Evolutionary conservation across 2,888 invertebrate species (phyloP), one percentile per base, ranked within the genome.

Genomic region (Diarsia dahlii): DNA sequence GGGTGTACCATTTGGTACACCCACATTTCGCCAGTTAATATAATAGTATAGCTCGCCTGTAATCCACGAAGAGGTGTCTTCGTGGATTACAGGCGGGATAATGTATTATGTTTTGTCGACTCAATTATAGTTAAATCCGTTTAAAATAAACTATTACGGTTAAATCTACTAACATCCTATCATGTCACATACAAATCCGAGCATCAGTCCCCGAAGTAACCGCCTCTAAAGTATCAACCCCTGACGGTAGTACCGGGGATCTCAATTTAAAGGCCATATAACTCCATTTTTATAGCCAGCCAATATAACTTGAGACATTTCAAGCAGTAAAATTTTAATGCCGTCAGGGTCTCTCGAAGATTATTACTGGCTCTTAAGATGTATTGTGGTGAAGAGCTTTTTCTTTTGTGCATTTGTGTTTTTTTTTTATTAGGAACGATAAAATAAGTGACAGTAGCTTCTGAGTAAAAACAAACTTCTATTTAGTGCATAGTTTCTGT

Each of bases 261-360:
- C 78, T 78, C 74, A 81, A 82, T 80, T 68, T 76, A 81, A 78
- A 81, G 39, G 68, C 20, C 56, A 23, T 81, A 54, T 54, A 62
- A 81, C 65, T 71, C 48, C 48, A 48, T 62, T 62, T 86, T 85
- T 83, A 85, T 74, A 52, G 54, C 69, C 62, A 48, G 54, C 86
- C 81, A 83, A 81, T 86, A 83, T 85, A 86, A 80, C 78, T 81
- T 79, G 86, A 85, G 68, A 74, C 68, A 72, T 74, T 75, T 74
- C 23, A 66, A 69, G 74, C 75, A 80, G 70, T 86, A 87, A 86
- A 76, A 83, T 83, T 85, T 86, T 85, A 85, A 87, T 83, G 69
- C 62, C 4, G 2, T 23, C 9, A 67, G 71, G 65, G 79, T 64
- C 58, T 80, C 64, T 65, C 34, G 64, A 56, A 79, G 75, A 85